A percentile compares a stretch with the other conserved stretches of the same genome.
phyloP scores from a whole-genome alignment of 2,113 vertebrate genomes.

The Rhinolophus ferrumequinum region DNA sequence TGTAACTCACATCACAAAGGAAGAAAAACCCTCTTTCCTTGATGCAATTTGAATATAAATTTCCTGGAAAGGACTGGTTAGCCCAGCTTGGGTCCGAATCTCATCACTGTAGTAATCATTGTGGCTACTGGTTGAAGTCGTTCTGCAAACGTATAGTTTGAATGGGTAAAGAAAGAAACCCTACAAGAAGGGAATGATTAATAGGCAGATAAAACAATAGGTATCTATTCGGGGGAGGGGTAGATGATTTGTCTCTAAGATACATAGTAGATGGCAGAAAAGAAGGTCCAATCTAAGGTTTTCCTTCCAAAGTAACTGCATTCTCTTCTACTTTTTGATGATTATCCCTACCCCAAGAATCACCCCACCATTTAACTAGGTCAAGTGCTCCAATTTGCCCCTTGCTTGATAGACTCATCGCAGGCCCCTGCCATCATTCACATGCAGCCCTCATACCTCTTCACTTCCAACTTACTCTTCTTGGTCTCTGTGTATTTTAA shows the following conservation, averaged over 20 bases:
- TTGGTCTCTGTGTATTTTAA: background rate
- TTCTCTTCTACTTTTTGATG: background rate
- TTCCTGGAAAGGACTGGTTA: background rate
- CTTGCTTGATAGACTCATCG: background rate
- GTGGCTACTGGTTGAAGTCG: background rate
- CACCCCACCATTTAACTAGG: background rate
- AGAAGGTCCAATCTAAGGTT: background rate
- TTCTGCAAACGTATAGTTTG: background rate
- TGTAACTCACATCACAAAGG: background rate
- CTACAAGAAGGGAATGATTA: background rate
- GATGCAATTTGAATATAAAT: background rate
- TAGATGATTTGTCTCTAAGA: background rate
- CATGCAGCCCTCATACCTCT: background rate
- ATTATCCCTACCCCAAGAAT: background rate
- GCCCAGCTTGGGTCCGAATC: background rate
- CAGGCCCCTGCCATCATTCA: accelerated
- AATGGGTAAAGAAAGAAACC: background rate
- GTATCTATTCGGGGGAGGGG: background rate
- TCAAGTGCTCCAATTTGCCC: background rate
- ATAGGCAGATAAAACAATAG: background rate
- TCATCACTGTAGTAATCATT: background rate
- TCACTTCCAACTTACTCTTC: background rate
- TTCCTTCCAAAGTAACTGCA: background rate
- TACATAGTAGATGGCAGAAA: background rate
- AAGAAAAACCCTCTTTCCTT: background rate